Evolutionary conservation across 2,113 vertebrate genomes (phyloP).

Genomic region (Suricata suricatta): DNA sequence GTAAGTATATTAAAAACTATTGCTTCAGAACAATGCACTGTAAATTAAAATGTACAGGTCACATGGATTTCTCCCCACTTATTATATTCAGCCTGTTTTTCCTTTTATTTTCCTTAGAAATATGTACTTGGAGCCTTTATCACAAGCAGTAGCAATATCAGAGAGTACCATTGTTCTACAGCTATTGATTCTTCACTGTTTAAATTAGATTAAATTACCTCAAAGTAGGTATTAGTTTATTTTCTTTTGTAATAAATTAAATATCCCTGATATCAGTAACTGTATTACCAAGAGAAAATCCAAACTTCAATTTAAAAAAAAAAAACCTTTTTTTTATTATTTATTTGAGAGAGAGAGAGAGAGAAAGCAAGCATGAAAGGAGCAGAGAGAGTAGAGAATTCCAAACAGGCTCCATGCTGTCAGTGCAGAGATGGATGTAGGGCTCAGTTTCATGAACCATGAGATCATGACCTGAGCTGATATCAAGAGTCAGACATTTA

Average conservation of each 20-base stretch:
- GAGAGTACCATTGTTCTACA: neutral
- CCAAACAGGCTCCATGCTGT: too few relatives aligned
- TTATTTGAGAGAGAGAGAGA: too few relatives aligned
- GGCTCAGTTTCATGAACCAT: too few relatives aligned
- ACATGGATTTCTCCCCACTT: neutral
- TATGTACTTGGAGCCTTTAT: neutral
- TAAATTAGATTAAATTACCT: neutral
- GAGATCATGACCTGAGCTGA: too few relatives aligned
- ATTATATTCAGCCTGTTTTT: neutral
- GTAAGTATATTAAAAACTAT: neutral
- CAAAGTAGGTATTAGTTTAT: neutral
- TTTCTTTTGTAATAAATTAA: neutral
- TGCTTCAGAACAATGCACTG: neutral
- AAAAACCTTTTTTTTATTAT: too few relatives aligned
- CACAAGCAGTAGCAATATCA: neutral
- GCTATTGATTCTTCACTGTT: neutral
- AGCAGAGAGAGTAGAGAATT: too few relatives aligned
- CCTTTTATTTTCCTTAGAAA: constrained; percentile 6
- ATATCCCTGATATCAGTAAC: neutral
- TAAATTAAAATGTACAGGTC: neutral
- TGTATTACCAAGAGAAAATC: neutral
- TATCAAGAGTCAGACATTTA: too few relatives aligned
- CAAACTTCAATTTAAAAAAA: neutral
- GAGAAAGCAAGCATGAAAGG: too few relatives aligned
- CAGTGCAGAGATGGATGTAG: too few relatives aligned